Evolutionary conservation across 1,140 invertebrate species (phyloP).

Genomic region (Neodiprion fabricii): DNA sequence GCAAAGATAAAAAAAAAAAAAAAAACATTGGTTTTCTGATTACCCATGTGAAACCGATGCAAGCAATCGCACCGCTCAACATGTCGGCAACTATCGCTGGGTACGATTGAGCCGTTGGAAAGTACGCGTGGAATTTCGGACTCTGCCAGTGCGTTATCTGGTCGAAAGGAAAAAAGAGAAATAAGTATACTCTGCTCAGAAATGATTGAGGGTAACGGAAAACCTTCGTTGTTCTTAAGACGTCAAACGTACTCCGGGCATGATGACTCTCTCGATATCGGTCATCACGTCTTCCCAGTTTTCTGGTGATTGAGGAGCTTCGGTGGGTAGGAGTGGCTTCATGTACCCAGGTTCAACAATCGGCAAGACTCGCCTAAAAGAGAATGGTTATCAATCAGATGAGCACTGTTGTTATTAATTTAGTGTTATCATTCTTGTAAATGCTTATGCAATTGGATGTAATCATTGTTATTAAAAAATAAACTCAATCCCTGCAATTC

Average conservation of each 20-base stretch:
- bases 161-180: constrained; percentile 27
- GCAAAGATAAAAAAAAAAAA: constrained; percentile 29
- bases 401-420: too few relatives aligned
- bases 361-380: constrained; percentile 78
- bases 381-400: neutral
- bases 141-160: constrained; percentile 96
- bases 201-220: neutral
- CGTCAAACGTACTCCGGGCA: constrained; percentile 79
- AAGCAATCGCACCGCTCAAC: constrained; percentile 91
- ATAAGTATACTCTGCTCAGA: neutral
- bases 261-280: constrained; percentile 92
- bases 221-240: neutral
- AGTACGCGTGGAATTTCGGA: constrained; percentile 97
- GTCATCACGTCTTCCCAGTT: constrained; percentile 89
- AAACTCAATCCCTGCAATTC: too few relatives aligned
- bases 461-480: too few relatives aligned
- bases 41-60: constrained; percentile 90
- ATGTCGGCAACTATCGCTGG: constrained; percentile 95
- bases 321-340: constrained; percentile 79
- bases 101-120: constrained; percentile 96
- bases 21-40: constrained; percentile 23
- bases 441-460: too few relatives aligned
- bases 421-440: too few relatives aligned
- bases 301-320: constrained; percentile 83
- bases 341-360: constrained; percentile 86